phyloP scores from a whole-genome alignment of 2,797 vertebrate species.

The Gambelia wislizenii region DNA sequence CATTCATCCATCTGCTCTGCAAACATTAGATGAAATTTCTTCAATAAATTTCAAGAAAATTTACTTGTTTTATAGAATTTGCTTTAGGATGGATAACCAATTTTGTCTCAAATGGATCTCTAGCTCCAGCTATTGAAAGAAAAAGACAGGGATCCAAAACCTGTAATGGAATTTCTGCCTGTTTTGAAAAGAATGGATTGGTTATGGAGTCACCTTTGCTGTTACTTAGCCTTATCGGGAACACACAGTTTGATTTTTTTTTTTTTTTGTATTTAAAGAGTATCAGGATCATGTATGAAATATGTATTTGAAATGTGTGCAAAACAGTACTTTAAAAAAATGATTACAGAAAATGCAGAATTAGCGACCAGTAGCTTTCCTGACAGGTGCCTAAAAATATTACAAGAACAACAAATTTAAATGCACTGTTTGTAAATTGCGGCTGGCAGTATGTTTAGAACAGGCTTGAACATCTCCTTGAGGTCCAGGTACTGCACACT shows the following conservation, averaged over 20 bases:
- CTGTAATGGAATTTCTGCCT: constrained; percentile 16
- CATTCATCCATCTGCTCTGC: neutral
- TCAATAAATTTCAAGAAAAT: constrained; percentile 7
- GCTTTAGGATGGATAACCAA: neutral
- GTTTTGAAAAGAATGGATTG: constrained; percentile 22
- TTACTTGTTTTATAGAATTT: neutral
- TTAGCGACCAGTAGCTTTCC: neutral
- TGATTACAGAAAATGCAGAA: neutral
- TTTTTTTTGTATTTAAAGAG: neutral
- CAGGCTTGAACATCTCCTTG: no score
- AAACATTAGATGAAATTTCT: neutral
- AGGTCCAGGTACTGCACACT: no score
- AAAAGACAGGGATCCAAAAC: neutral
- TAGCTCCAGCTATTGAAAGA: neutral
- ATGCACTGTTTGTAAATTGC: neutral
- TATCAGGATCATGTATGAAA: neutral
- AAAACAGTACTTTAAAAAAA: neutral
- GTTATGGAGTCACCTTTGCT: constrained; percentile 31
- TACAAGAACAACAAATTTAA: neutral
- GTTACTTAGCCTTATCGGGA: neutral
- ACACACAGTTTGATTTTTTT: neutral
- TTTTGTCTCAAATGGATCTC: neutral
- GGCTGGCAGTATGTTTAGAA: no score
- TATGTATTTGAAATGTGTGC: neutral
- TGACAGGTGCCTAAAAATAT: neutral